These are phyloP conservation scores for Chaetodon auriga DNA, from an alignment of 2,113 vertebrate species.

Conservation along the genomic window DNA sequence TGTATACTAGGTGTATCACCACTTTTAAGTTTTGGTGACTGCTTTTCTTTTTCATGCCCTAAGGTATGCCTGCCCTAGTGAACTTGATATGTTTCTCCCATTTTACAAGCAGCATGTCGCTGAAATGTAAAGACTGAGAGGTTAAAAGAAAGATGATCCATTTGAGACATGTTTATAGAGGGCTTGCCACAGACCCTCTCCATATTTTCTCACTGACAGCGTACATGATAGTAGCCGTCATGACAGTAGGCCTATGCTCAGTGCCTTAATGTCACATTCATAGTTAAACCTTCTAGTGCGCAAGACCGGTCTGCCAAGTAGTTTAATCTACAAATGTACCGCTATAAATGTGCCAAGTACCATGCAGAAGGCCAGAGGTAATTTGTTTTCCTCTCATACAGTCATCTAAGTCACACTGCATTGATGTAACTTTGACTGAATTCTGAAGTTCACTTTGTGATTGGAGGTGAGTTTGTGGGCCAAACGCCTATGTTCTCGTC, in stretches of 20 bases:
- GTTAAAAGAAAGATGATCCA: slow-evolving; percentile 12
- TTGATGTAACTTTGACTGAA: slow-evolving; percentile 55
- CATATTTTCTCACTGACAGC: not conserved
- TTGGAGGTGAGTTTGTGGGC: slow-evolving; percentile 41
- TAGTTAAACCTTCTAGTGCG: not conserved
- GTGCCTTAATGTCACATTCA: slow-evolving; percentile 14
- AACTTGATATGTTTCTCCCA: slow-evolving; percentile 40
- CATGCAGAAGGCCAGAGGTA: not conserved
- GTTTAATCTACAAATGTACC: slow-evolving; percentile 4
- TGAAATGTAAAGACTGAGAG: slow-evolving; percentile 1
- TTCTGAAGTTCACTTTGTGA: slow-evolving; percentile 57
- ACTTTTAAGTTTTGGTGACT: slow-evolving; percentile 14
- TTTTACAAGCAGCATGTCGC: slow-evolving; percentile 34
- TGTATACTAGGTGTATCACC: not conserved
- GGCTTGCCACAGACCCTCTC: not conserved
- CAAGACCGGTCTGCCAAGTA: slow-evolving; percentile 7
- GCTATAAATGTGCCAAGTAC: slow-evolving; percentile 2
- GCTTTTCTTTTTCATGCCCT: slow-evolving; percentile 28
- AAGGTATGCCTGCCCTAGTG: slow-evolving; percentile 46
- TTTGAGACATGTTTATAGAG: not conserved
- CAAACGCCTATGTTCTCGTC: slow-evolving; percentile 21
- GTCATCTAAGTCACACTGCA: slow-evolving; percentile 51
- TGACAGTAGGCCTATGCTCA: not conserved
- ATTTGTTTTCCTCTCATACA: slow-evolving; percentile 26
- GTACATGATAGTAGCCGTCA: not conserved